These are phyloP conservation scores for Achroia grisella DNA, from an alignment of 1,140 invertebrate species.

Conservation along the genomic window DNA sequence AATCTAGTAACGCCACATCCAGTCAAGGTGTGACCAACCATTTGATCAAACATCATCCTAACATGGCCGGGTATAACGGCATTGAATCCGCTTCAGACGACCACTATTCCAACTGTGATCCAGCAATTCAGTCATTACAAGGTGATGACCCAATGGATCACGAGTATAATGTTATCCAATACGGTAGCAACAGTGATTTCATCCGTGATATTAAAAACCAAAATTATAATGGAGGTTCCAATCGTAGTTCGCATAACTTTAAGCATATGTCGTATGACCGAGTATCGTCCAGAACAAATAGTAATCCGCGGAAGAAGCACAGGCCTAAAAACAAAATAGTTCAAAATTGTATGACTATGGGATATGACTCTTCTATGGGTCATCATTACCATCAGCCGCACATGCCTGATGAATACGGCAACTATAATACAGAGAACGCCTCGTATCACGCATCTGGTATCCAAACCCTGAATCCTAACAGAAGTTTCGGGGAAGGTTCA, in stretches of 20 bases:
- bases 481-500: constrained; percentile 48
- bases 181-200: constrained; percentile 68
- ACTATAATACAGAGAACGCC: constrained; percentile 65
- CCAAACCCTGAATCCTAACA: constrained; percentile 67
- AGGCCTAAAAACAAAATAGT: constrained; percentile 65
- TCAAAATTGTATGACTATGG: constrained; percentile 70
- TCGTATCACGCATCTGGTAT: constrained; percentile 70
- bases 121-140: constrained; percentile 66
- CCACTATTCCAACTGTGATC: constrained; percentile 72
- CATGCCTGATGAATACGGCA: constrained; percentile 60
- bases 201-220: constrained; percentile 68
- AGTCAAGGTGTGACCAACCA: constrained; percentile 70
- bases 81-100: constrained; percentile 69
- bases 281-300: constrained; percentile 66
- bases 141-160: constrained; percentile 68
- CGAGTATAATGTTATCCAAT: constrained; percentile 72
- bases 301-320: constrained; percentile 69
- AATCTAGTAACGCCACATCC: constrained; percentile 69
- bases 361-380: constrained; percentile 58
- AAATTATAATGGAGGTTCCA: constrained; percentile 64
- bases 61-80: constrained; percentile 63
- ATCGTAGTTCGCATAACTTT: constrained; percentile 68
- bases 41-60: constrained; percentile 69
- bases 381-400: constrained; percentile 71
- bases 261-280: constrained; percentile 72